Evolutionary conservation across 2,888 invertebrate genomes (phyloP).

Genomic region (Cataglyphis cursor): DNA sequence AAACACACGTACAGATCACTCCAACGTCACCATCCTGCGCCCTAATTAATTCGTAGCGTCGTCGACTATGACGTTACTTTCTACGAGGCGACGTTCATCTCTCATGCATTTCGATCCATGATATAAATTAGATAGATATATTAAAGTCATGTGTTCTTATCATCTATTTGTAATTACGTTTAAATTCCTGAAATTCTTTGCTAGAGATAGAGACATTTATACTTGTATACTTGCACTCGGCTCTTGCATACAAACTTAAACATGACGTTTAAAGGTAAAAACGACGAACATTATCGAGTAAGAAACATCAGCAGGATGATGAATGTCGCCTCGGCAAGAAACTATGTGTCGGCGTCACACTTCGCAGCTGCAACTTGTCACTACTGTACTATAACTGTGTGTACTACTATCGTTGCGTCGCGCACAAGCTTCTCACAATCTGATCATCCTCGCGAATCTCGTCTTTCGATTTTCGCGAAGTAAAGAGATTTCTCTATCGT

Average conservation of each 20-base stretch:
- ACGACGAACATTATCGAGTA: slow-evolving; percentile 7
- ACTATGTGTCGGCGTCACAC: slow-evolving; percentile 83
- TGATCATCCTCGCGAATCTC: not conserved
- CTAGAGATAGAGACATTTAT: not conserved
- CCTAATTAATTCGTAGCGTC: slow-evolving; percentile 77
- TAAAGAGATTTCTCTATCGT: not conserved
- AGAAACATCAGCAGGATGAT: slow-evolving; percentile 48
- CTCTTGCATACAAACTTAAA: slow-evolving; percentile 10
- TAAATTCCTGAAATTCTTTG: not conserved
- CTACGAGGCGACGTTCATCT: slow-evolving; percentile 55
- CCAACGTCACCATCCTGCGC: slow-evolving; percentile 66
- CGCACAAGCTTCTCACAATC: slow-evolving; percentile 84
- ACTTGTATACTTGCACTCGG: not conserved
- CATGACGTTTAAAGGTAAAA: not conserved
- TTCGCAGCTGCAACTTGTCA: slow-evolving; percentile 87
- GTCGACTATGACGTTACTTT: slow-evolving; percentile 68
- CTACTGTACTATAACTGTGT: slow-evolving; percentile 87
- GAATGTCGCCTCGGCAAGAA: slow-evolving; percentile 65
- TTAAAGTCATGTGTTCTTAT: not conserved
- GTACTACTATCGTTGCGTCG: slow-evolving; percentile 85
- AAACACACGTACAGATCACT: slow-evolving; percentile 73
- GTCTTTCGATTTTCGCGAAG: not conserved
- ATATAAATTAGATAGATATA: not conserved
- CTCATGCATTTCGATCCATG: not conserved
- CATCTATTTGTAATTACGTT: not conserved